Evolutionary conservation across 2,113 vertebrate genomes (phyloP).

Genomic region (Synchiropus splendidus): DNA sequence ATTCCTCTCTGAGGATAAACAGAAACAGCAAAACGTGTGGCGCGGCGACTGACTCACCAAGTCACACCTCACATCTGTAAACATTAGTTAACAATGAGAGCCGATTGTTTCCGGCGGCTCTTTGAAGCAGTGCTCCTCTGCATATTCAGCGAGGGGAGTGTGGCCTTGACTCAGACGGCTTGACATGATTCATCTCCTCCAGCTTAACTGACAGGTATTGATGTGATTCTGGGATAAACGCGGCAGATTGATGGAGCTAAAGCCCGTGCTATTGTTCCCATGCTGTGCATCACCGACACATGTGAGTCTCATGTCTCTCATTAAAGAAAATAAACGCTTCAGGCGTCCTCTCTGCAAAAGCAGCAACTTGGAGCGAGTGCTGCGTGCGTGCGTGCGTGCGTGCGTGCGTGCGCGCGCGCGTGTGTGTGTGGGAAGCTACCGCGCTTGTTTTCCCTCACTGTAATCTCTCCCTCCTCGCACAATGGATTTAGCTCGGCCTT

Average conservation of each 20-base stretch:
- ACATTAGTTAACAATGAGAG: no score
- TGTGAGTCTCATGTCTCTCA: constrained; percentile 63
- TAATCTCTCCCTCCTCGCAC: constrained; percentile 52
- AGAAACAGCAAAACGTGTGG: no score
- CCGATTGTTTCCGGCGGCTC: no score
- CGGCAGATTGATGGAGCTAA: constrained; percentile 53
- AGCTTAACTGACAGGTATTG: constrained; percentile 53
- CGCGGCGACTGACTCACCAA: no score
- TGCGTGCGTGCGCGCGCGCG: constrained; percentile 1
- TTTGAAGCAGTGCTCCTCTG: no score
- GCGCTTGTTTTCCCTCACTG: constrained; percentile 44
- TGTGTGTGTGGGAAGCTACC: constrained; percentile 30
- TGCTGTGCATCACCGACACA: constrained; percentile 56
- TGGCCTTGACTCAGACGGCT: constrained; percentile 27
- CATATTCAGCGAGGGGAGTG: constrained; percentile 21
- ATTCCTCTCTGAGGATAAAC: no score
- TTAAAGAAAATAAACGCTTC: constrained; percentile 64
- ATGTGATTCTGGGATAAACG: constrained; percentile 60
- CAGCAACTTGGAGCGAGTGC: constrained; percentile 26
- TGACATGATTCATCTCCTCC: constrained; percentile 50
- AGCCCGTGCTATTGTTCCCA: constrained; percentile 56
- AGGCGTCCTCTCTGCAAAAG: constrained; percentile 41
- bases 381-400: no score
- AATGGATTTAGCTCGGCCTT: constrained; percentile 45
- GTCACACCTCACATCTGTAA: no score